phyloP scores from a whole-genome alignment of 2,888 invertebrate genomes.

The Idaea biselata region DNA sequence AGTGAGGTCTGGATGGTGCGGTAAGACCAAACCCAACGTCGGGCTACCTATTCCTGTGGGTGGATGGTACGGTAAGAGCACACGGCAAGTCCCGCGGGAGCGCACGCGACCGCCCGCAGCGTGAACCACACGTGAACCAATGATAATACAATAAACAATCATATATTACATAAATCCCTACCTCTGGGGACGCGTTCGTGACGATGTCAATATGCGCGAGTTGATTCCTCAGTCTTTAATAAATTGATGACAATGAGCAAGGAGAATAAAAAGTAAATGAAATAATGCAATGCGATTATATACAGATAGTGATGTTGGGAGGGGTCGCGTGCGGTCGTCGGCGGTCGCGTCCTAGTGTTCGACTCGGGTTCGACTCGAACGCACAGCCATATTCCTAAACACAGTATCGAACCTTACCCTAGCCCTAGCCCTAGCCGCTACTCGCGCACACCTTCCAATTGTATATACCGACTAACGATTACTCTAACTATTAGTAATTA shows the following conservation, averaged over 20 bases:
- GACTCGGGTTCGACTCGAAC: slow-evolving; percentile 65
- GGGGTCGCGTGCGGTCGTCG: slow-evolving; percentile 29
- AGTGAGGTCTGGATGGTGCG: too few species aligned
- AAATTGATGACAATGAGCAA: slow-evolving; percentile 80
- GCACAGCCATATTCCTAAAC: slow-evolving; percentile 75
- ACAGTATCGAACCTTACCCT: slow-evolving; percentile 64
- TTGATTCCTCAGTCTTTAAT: slow-evolving; percentile 81
- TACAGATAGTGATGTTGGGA: slow-evolving; percentile 60
- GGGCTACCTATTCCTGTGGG: neutral
- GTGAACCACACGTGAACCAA: slow-evolving; percentile 48
- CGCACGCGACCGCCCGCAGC: slow-evolving; percentile 31
- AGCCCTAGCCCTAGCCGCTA: slow-evolving; percentile 41
- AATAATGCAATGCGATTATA: slow-evolving; percentile 76
- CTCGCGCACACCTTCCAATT: slow-evolving; percentile 60
- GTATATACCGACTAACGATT: slow-evolving; percentile 56
- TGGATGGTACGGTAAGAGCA: neutral
- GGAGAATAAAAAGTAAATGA: slow-evolving; percentile 76
- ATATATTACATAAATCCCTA: slow-evolving; percentile 67
- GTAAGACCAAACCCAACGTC: neutral
- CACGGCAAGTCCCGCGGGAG: neutral
- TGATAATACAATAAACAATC: slow-evolving; percentile 41
- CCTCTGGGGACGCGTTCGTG: slow-evolving; percentile 69
- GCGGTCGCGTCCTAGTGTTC: slow-evolving; percentile 49
- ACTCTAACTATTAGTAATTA: slow-evolving; percentile 63
- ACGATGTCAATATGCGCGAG: slow-evolving; percentile 77